Evolutionary conservation across 2,113 vertebrate species (phyloP).

Genomic region (Ammodytes dubius): DNA sequence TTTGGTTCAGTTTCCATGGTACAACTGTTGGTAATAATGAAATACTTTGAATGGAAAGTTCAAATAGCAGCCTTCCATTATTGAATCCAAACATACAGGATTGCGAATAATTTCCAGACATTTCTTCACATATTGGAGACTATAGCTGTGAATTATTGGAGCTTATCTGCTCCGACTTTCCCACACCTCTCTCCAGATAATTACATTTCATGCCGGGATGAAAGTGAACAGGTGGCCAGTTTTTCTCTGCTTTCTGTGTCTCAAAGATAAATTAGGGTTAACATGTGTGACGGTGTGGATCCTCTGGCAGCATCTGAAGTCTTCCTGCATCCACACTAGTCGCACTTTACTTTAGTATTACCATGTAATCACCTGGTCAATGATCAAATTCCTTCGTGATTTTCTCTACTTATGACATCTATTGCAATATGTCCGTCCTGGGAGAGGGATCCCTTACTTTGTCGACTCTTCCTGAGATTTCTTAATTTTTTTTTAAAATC

Average conservation of each 20-base stretch:
- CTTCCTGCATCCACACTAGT: no score
- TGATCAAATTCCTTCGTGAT: no score
- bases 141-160: conserved; percentile 10
- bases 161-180: conserved; percentile 16
- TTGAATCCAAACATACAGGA: conserved; percentile 9
- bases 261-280: conserved; percentile 67
- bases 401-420: no score
- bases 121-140: conserved; percentile 23
- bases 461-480: no score
- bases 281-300: background rate
- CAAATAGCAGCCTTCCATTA: background rate
- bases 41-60: background rate
- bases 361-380: no score
- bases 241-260: conserved; percentile 65
- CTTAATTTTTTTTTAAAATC: no score
- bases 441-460: no score
- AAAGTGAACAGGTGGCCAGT: conserved; percentile 66
- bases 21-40: background rate
- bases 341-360: no score
- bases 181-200: conserved; percentile 56
- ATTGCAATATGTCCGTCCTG: no score
- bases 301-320: no score
- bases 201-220: conserved; percentile 60
- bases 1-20: background rate
- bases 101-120: conserved; percentile 9